phyloP scores from a whole-genome alignment of 2,113 vertebrate species.

The Brienomyrus brachyistius region DNA sequence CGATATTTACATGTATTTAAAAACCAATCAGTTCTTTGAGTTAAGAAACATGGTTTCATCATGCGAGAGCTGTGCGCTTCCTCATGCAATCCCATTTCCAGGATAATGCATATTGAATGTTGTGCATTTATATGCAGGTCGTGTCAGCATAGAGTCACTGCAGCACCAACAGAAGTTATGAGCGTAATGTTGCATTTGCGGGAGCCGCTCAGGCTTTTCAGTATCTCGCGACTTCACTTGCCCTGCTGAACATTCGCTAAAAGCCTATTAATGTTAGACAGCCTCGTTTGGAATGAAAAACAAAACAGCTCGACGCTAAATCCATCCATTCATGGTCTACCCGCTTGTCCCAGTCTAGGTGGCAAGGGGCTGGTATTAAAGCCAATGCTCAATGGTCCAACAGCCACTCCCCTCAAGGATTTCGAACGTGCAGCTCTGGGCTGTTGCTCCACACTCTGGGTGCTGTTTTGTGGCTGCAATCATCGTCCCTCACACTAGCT shows the following conservation, averaged over 20 bases:
- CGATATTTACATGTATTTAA: not conserved
- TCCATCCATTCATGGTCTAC: not conserved
- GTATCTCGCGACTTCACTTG: not conserved
- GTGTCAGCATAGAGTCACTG: not conserved
- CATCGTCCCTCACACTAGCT: too few species aligned
- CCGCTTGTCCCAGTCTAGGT: not conserved
- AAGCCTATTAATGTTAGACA: not conserved
- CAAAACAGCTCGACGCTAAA: not conserved
- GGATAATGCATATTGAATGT: not conserved
- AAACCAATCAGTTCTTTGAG: not conserved
- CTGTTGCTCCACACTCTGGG: not conserved
- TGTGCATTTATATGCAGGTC: conserved; percentile 18
- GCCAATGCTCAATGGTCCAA: not conserved
- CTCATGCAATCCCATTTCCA: not conserved
- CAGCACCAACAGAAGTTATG: not conserved
- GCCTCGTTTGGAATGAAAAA: not conserved
- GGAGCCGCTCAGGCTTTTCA: not conserved
- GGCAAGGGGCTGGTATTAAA: not conserved
- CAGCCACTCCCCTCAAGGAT: not conserved
- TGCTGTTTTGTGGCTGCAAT: too few species aligned
- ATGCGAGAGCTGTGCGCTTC: not conserved
- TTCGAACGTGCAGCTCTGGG: not conserved
- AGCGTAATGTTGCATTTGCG: conserved; percentile 19
- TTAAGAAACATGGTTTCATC: not conserved
- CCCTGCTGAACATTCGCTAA: not conserved